Percentiles rank a stretch among this genome's conserved stretches.
phyloP scores from a whole-genome alignment of 2,113 vertebrate species.

The Chaetorhynchus papuensis region DNA sequence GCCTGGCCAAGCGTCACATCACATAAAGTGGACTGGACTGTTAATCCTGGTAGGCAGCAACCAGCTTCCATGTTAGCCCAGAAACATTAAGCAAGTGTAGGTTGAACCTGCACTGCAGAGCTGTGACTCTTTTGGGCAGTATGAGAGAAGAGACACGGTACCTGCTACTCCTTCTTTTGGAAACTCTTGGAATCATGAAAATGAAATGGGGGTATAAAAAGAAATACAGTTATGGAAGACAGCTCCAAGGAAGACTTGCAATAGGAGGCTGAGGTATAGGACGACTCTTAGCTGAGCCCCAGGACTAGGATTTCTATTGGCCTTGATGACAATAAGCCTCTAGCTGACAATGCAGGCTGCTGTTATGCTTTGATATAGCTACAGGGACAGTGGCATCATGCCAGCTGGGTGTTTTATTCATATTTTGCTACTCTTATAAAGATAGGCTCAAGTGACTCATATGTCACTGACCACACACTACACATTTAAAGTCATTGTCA shows the following conservation, averaged over 20 bases:
- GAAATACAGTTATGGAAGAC: background rate
- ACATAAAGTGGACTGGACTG: background rate
- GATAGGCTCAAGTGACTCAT: constrained; percentile 41
- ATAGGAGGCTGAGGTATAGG: background rate
- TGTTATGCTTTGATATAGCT: background rate
- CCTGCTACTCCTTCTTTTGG: background rate
- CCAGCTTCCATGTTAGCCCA: background rate
- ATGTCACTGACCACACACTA: constrained; percentile 42
- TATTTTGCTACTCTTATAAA: constrained; percentile 1
- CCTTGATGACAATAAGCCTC: background rate
- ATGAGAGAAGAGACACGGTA: background rate
- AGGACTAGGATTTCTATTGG: background rate
- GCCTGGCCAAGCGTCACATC: background rate
- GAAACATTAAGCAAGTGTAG: background rate
- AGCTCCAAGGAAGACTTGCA: background rate
- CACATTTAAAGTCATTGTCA: constrained; percentile 25
- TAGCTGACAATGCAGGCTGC: background rate
- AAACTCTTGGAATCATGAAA: background rate
- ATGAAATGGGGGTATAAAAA: background rate
- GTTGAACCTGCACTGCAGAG: background rate
- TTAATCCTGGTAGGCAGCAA: background rate
- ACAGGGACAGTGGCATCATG: background rate
- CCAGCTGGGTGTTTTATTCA: constrained; percentile 9
- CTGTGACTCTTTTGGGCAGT: background rate
- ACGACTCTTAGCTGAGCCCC: background rate